Evolutionary conservation across 2,888 invertebrate genomes (phyloP).

Genomic region (Pseudococcus jackbeardsleyi): DNA sequence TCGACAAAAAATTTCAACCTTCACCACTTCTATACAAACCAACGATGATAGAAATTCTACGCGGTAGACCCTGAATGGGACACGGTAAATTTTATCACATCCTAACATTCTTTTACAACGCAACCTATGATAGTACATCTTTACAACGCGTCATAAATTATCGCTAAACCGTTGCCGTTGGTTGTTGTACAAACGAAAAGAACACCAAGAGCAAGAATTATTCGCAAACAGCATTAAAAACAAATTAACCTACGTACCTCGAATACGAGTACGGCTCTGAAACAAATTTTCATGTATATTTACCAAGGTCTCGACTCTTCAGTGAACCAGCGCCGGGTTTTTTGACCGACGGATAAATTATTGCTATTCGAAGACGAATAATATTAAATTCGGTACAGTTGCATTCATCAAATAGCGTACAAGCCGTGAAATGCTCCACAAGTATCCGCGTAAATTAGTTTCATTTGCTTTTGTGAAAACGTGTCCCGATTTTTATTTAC

Average conservation of each 20-base stretch:
- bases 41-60: neutral
- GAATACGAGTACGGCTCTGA: neutral
- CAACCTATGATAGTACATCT: constrained; percentile 6
- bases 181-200: neutral
- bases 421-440: constrained; percentile 30
- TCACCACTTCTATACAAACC: neutral
- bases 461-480: constrained; percentile 44
- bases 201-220: constrained; percentile 26
- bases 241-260: constrained; percentile 18
- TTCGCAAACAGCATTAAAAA: constrained; percentile 41
- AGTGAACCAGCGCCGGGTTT: neutral
- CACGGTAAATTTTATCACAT: constrained; percentile 30
- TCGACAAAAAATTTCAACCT: neutral
- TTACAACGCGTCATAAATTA: constrained; percentile 30
- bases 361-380: constrained; percentile 2
- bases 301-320: neutral
- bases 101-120: neutral
- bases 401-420: constrained; percentile 13
- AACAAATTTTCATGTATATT: neutral
- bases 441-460: constrained; percentile 30
- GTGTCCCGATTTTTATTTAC: constrained; percentile 47
- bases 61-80: neutral
- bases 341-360: constrained; percentile 27
- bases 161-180: neutral
- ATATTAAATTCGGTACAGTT: constrained; percentile 1